phyloP scores from a whole-genome alignment of 2,113 vertebrate genomes.

The Ibidorhyncha struthersii region DNA sequence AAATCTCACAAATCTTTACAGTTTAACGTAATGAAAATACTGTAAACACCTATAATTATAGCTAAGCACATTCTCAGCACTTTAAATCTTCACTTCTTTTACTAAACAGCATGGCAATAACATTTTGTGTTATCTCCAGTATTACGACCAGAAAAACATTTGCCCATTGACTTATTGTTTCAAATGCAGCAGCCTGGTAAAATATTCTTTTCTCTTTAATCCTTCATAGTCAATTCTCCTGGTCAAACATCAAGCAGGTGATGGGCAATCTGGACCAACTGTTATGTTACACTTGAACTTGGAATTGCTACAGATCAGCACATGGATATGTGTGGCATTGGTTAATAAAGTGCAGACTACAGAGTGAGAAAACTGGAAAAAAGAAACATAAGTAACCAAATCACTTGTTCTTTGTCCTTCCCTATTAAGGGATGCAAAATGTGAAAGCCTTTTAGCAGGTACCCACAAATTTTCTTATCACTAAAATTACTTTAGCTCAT shows the following conservation, averaged over 20 bases:
- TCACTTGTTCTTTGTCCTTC: not conserved
- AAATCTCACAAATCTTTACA: conserved; percentile 76
- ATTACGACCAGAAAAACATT: not conserved
- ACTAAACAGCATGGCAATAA: not conserved
- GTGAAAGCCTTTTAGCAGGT: not conserved
- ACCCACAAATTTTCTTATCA: not conserved
- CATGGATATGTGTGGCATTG: not conserved
- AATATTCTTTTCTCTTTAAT: not conserved
- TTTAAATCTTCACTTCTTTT: not conserved
- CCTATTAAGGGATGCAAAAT: not conserved
- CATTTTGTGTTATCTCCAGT: not conserved
- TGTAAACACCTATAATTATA: not conserved
- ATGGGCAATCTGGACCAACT: not conserved
- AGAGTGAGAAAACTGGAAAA: not conserved
- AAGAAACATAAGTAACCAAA: not conserved
- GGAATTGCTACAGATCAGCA: not conserved
- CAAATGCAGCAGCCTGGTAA: not conserved
- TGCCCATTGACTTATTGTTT: not conserved
- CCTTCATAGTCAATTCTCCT: not conserved
- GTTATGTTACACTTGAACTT: not conserved
- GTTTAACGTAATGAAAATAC: conserved; percentile 24
- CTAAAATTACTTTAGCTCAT: not conserved
- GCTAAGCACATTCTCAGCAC: not conserved
- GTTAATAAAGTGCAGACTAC: not conserved
- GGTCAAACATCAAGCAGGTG: not conserved